A percentile compares a stretch with the other conserved stretches of the same genome.
Conservation (phyloP, 1,140 invertebrate genomes). For the Apis dorsata region DNA sequence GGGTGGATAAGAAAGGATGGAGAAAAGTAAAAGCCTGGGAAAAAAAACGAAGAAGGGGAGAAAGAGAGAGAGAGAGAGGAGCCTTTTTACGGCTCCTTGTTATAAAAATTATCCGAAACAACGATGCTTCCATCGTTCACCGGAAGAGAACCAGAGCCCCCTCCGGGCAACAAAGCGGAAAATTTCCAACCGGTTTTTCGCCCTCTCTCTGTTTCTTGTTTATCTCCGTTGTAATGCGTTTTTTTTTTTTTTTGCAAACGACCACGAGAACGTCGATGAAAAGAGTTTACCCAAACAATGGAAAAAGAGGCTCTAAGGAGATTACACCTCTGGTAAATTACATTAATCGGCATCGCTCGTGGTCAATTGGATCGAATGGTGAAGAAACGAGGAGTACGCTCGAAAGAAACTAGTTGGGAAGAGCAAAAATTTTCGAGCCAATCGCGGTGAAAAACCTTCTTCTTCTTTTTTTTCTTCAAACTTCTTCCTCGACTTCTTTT, state of each 20-base stretch:
- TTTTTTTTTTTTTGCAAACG: background rate
- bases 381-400: background rate
- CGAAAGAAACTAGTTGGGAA: background rate
- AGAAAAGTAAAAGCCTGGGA: background rate
- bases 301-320: background rate
- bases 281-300: slow-evolving; percentile 1
- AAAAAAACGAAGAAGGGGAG: background rate
- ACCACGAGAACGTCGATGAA: background rate
- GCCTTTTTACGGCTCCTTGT: slow-evolving; percentile 34
- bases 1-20: background rate
- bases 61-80: background rate
- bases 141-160: background rate
- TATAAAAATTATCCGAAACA: slow-evolving; percentile 42
- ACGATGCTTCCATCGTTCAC: background rate
- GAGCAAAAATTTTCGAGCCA: slow-evolving; percentile 19
- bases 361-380: background rate
- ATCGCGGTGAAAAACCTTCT: background rate
- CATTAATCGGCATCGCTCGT: slow-evolving; percentile 9
- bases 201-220: background rate
- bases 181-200: slow-evolving; percentile 35
- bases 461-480: background rate
- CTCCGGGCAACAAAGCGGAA: slow-evolving; percentile 33
- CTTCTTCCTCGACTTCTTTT: background rate
- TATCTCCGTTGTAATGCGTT: background rate
- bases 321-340: slow-evolving; percentile 19